These are phyloP conservation scores for Lethenteron camtschaticum DNA, from an alignment of 2,113 vertebrate species.

Conservation along the genomic window DNA sequence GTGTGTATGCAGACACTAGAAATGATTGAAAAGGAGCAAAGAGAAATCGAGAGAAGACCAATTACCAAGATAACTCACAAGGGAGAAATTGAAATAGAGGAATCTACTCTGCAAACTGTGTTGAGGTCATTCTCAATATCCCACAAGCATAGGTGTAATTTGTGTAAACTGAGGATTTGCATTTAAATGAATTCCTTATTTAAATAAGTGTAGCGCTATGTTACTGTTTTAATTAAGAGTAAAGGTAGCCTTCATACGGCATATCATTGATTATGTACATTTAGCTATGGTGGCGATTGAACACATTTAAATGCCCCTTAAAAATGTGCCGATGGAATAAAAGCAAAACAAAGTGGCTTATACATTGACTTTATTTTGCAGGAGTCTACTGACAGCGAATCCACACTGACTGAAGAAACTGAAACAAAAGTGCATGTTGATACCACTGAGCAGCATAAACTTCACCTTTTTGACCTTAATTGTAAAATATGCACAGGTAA, in stretches of 20 bases:
- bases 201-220: conserved; percentile 13
- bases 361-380: no score
- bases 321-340: no score
- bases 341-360: no score
- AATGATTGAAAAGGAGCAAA: conserved; percentile 4
- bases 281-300: no score
- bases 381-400: no score
- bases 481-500: conserved; percentile 3
- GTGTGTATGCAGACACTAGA: not conserved
- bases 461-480: not conserved
- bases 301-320: no score
- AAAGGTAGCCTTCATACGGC: conserved; percentile 19
- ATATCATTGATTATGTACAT: no score
- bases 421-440: not conserved
- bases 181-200: not conserved
- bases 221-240: conserved; percentile 27
- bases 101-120: not conserved
- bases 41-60: conserved; percentile 3
- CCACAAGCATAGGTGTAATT: no score
- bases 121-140: not conserved
- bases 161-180: no score
- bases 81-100: conserved; percentile 1
- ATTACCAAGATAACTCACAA: conserved; percentile 5
- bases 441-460: conserved; percentile 2
- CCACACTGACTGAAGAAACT: no score